Percentiles rank a stretch among this genome's conserved stretches.
phyloP scores from a whole-genome alignment of 2,797 vertebrate genomes.

The Mormyrus proboscirostris region DNA sequence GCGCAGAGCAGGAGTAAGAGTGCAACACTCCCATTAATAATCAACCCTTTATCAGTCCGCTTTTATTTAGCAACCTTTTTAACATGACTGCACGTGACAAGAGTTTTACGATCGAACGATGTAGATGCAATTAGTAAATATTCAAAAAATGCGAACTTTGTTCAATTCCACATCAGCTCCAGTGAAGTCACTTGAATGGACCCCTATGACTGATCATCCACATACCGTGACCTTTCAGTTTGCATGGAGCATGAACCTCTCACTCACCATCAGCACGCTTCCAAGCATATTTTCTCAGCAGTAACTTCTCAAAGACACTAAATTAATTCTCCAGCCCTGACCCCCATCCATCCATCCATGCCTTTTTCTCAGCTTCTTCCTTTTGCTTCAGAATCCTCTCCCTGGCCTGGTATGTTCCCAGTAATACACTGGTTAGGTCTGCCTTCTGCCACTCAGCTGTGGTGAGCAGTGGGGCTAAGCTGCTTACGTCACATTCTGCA shows the following conservation, averaged over 20 bases:
- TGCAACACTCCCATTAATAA: not conserved
- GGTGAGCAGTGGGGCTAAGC: slow-evolving; percentile 64
- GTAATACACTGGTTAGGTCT: slow-evolving; percentile 57
- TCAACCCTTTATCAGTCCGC: not conserved
- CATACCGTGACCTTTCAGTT: not conserved
- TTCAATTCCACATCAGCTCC: not conserved
- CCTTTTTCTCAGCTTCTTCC: not conserved
- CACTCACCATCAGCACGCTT: not conserved
- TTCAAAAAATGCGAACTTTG: not conserved
- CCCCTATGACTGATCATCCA: not conserved
- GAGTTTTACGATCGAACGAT: not conserved
- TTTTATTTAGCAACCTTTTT: not conserved
- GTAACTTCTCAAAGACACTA: not conserved
- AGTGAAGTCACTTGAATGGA: not conserved
- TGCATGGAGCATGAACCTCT: not conserved
- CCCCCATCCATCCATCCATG: slow-evolving; percentile 12
- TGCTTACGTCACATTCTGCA: slow-evolving; percentile 58
- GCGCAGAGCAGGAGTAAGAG: not conserved
- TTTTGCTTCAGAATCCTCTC: not conserved
- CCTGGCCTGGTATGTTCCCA: slow-evolving; percentile 47
- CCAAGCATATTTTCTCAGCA: not conserved
- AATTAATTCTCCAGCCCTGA: not conserved
- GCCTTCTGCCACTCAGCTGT: slow-evolving; percentile 61
- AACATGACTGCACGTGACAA: not conserved
- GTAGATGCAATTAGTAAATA: not conserved